phyloP scores from a whole-genome alignment of 2,113 vertebrate genomes.

The Protomyctophum bolini region DNA sequence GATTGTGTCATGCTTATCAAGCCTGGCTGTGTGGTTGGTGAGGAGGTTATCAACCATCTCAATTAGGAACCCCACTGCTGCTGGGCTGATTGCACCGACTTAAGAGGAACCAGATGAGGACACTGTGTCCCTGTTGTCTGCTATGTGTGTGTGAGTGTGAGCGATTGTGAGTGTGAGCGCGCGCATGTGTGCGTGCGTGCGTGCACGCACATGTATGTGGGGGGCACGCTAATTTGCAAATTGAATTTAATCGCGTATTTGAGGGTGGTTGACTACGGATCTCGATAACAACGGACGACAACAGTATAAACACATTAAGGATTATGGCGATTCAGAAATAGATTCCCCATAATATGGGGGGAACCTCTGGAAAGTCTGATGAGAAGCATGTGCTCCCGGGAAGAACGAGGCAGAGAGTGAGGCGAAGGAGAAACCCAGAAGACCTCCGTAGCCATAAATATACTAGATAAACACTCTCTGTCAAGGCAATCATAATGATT shows the following conservation, averaged over 20 bases:
- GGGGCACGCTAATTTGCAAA: conserved; percentile 53
- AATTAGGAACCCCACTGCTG: conserved; percentile 68
- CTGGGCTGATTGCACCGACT: conserved; percentile 63
- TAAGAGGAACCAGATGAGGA: conserved; percentile 72
- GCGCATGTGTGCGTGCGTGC: not conserved
- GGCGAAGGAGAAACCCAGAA: not conserved
- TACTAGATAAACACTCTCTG: not conserved
- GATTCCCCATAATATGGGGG: conserved; percentile 20
- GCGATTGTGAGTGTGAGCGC: not conserved
- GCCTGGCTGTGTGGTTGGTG: conserved; percentile 60
- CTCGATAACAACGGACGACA: conserved; percentile 57
- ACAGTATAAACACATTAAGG: conserved; percentile 59
- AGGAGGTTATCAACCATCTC: conserved; percentile 73
- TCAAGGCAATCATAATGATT: not conserved
- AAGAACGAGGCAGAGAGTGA: too few relatives aligned
- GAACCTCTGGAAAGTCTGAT: conserved; percentile 23
- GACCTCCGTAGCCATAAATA: not conserved
- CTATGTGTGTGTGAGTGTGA: conserved; percentile 13
- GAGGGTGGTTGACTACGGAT: conserved; percentile 54
- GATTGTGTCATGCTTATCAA: conserved; percentile 65
- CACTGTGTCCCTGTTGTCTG: conserved; percentile 52
- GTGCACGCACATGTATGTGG: not conserved
- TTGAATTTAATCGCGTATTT: conserved; percentile 58
- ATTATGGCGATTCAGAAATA: conserved; percentile 52
- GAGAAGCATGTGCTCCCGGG: conserved; percentile 39